Conservation (phyloP, 2,113 vertebrate species). For the Myanophis thanlyinensis region DNA sequence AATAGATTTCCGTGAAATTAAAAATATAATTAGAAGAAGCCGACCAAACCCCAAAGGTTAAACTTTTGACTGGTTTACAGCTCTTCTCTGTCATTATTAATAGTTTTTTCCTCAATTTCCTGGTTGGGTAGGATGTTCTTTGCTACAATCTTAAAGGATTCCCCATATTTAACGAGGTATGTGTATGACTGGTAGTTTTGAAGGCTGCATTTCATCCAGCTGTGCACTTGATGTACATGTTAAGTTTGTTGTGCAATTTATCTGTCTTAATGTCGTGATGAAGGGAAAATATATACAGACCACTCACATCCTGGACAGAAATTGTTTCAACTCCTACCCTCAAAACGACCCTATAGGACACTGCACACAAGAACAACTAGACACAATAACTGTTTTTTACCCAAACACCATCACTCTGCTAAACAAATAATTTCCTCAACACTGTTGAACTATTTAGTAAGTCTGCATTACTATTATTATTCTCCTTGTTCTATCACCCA, state of each 20-base stretch:
- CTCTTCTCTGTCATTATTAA: not conserved
- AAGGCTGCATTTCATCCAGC: not conserved
- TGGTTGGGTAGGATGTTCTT: not conserved
- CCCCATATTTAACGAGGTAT: not conserved
- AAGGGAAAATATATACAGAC: too few species aligned
- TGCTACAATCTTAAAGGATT: not conserved
- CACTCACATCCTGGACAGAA: too few species aligned
- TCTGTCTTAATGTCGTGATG: not conserved
- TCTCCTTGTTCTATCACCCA: too few species aligned
- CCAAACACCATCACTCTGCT: too few species aligned
- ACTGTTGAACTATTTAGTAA: too few species aligned
- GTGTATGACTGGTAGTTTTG: not conserved
- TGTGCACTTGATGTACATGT: not conserved
- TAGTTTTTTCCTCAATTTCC: not conserved
- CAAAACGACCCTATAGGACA: too few species aligned
- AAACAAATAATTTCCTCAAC: too few species aligned
- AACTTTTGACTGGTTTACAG: not conserved
- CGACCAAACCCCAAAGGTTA: not conserved
- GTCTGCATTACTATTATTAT: too few species aligned
- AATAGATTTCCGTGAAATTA: not conserved
- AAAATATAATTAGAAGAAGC: not conserved
- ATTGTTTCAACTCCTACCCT: too few species aligned
- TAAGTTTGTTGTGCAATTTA: not conserved
- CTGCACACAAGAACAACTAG: too few species aligned
- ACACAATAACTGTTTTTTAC: too few species aligned